Base-by-base conservation (phyloP, 2,113 vertebrate genomes). In the Albula glossodonta region DNA sequence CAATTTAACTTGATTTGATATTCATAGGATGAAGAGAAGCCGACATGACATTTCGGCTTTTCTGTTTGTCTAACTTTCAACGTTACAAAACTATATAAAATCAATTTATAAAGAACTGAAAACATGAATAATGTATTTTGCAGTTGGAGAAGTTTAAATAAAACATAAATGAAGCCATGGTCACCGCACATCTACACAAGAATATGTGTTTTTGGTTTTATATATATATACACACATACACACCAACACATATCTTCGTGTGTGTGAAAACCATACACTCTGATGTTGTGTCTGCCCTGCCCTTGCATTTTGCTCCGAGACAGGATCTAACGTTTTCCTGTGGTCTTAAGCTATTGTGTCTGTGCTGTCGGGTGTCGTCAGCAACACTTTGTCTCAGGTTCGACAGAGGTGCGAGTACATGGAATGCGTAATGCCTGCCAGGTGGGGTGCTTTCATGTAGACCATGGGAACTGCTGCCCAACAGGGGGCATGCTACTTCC, bases 311-410 rank as follows among this genome's bases (percentile, higher is more conserved):
- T 63, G 48, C 80, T 83, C 80, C 82, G 52, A 80, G 85, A 41
- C 4, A n/a, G 19, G 88, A 90, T 74, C 48, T 88, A 90, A 31
- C 81, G 84, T 19, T 81, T 83, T 31, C 0, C 49, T 82, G 66
- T 83, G 87, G 89, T 88, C 87, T 88, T 25, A 79, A 49, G 22
- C 85, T 41, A 84, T 57, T 79, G 56, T 81, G 89, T 89, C 60
- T 87, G 86, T 83, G 88, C 51, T 9, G 1, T 41, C 53, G 48
- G 7, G 90, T 31, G 88, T 90, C 87, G 89, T 86, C 81, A 86
- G 81, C 89, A 86, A 79, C 88, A 89, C 92, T 82, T 90, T 88
- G 51, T 31, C 87, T 81, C 86, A 86, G 86, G 77, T 86, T 57
- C 0, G 0, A 81, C 82, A 51, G n/a, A 78, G 87, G 86, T 79